phyloP scores from a whole-genome alignment of 1,140 invertebrate genomes.

The Oryzaephilus surinamensis region DNA sequence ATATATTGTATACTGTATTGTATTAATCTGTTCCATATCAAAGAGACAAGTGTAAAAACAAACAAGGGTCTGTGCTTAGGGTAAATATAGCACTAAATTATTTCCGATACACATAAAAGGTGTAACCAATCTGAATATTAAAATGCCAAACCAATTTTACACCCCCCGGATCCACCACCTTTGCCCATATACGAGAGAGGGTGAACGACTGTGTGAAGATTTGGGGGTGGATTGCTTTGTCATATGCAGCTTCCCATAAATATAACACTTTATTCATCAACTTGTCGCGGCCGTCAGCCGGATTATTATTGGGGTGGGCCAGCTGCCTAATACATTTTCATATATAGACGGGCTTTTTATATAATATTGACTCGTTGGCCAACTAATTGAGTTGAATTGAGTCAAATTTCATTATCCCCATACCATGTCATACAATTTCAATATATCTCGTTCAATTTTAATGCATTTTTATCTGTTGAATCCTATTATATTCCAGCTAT shows the following conservation, averaged over 20 bases:
- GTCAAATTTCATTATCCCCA: too few species aligned
- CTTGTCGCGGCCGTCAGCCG: slow-evolving; percentile 13
- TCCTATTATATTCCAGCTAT: too few species aligned
- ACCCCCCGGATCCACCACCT: too few species aligned
- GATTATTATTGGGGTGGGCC: slow-evolving; percentile 28
- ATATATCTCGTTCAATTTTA: too few species aligned
- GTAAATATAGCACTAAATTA: not conserved
- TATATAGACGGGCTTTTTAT: too few species aligned
- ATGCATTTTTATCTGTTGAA: too few species aligned
- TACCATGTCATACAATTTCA: too few species aligned
- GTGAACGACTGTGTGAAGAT: slow-evolving; percentile 11
- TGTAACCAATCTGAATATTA: slow-evolving; percentile 40
- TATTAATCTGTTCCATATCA: not conserved
- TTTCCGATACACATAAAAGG: slow-evolving; percentile 36
- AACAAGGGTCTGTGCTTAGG: not conserved
- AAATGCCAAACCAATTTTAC: slow-evolving; percentile 20
- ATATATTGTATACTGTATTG: too few species aligned
- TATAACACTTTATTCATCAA: slow-evolving; percentile 28
- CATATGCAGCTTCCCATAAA: slow-evolving; percentile 35
- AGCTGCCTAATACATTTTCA: slow-evolving; percentile 27
- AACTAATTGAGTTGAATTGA: too few species aligned
- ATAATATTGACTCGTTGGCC: too few species aligned
- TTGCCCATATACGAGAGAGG: slow-evolving; percentile 12
- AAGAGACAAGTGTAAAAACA: slow-evolving; percentile 1
- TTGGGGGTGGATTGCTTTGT: slow-evolving; percentile 25